Percentiles rank a stretch among this genome's conserved stretches.
Conservation (phyloP, 2,797 vertebrate genomes). For the Sebastes melanostomus region DNA sequence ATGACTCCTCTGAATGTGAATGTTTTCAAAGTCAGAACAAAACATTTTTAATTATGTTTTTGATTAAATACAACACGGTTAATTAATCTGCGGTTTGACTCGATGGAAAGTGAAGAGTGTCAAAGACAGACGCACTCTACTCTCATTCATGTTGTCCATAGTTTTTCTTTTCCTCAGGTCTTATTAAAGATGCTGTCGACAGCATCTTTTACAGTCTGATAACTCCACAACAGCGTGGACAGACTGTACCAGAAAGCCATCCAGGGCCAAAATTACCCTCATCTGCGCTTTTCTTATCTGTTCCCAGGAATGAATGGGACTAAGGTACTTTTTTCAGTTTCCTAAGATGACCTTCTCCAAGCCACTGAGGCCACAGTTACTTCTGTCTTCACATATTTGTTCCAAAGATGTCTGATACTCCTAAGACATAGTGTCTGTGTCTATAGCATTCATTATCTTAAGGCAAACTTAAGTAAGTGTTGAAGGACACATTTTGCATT, state of each 20-base stretch:
- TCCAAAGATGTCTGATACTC: not conserved
- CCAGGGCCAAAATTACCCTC: conserved; percentile 23
- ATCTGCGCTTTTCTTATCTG: conserved; percentile 40
- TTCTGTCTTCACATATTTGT: conserved; percentile 6
- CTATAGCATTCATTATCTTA: not conserved
- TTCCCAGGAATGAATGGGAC: conserved; percentile 13
- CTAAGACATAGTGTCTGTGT: not conserved
- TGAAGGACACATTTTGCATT: not conserved
- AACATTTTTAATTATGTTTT: conserved; percentile 41
- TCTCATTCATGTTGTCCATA: not conserved
- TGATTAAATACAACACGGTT: conserved; percentile 31
- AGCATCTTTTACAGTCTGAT: conserved; percentile 46
- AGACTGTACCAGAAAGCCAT: conserved; percentile 5
- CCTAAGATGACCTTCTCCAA: conserved; percentile 17
- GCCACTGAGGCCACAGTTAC: not conserved
- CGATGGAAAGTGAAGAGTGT: not conserved
- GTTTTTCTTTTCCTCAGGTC: conserved; percentile 4
- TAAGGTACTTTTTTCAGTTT: conserved; percentile 6
- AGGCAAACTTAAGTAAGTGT: not conserved
- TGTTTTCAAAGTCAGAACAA: conserved; percentile 35
- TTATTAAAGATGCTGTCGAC: conserved; percentile 31
- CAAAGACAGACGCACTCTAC: not conserved
- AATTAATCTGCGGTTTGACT: conserved; percentile 31
- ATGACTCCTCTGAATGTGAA: conserved; percentile 20
- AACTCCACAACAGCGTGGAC: conserved; percentile 16